Evolutionary conservation across 1,140 invertebrate species (phyloP), one percentile per base, ranked within the genome.

Genomic region (Heliconius melpomene): DNA sequence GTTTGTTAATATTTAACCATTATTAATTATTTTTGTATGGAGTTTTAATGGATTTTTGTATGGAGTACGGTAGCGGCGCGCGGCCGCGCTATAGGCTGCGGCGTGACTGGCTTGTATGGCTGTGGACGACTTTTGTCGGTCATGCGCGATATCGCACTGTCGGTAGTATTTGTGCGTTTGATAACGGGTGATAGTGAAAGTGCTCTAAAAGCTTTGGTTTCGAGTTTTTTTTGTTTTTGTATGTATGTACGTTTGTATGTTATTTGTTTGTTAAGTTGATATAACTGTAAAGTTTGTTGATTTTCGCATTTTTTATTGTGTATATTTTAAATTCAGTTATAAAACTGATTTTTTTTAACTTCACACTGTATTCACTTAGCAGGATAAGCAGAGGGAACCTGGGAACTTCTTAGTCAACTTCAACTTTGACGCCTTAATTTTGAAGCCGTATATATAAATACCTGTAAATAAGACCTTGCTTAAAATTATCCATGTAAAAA

Each of bases 81-180:
- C 92, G 88, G 88, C 91, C 91, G 92, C 92, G 90, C 92, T 88
- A 36, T 76, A 77, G 80, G 83, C 85, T 85, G 90, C 88, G 89
- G 86, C 88, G 85, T 85, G 84, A 91, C 91, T 92, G 88, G 87
- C 91, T 80, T 82, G 72, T 74, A 11, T n/a, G 57, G 79, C 83
- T 79, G 81, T 6, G 23, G 60, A 78, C 83, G 75, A 81, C 75
- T 66, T 80, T 77, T 81, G 84, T 74, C 86, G 89, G 83, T 87
- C 92, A 92, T 92, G 91, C 90, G 92, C 92, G 84, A 5, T 90
- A 91, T 88, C 87, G 87, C 82, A 86, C 85, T 85, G 83, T 75
- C 74, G 78, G 77, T 75, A 79, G 70, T 77, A 74, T 79, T 76
- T 74, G 73, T 73, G 54, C 52, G 46, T 26, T n/a, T 82, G 78